A percentile compares a stretch with the other conserved stretches of the same genome.
Evolutionary conservation across 2,888 invertebrate species (phyloP).

Genomic region (Melikaiella ostensackeni): DNA sequence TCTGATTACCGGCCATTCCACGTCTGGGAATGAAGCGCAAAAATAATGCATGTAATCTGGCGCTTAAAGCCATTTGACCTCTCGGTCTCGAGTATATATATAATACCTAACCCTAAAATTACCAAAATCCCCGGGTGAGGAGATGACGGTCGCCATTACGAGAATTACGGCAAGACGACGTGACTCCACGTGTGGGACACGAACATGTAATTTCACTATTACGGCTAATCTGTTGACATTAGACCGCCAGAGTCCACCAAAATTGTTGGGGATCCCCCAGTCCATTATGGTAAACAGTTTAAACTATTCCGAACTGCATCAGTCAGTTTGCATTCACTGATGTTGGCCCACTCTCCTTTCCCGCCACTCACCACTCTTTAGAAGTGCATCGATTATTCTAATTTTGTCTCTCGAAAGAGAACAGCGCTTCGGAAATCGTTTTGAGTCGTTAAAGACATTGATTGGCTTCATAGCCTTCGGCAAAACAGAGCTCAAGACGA

Average conservation of each 20-base stretch:
- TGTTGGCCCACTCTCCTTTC: not conserved
- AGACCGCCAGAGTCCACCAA: constrained; percentile 63
- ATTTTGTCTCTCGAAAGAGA: constrained; percentile 62
- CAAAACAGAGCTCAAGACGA: not conserved
- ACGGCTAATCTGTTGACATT: constrained; percentile 77
- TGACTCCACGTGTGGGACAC: constrained; percentile 64
- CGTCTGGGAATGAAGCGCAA: constrained; percentile 62
- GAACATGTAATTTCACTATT: constrained; percentile 77
- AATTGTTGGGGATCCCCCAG: constrained; percentile 62
- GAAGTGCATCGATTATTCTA: constrained; percentile 66
- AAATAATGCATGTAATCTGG: constrained; percentile 76
- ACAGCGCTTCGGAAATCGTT: constrained; percentile 36
- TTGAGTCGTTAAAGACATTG: constrained; percentile 25
- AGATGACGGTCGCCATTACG: constrained; percentile 60
- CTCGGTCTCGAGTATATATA: constrained; percentile 44
- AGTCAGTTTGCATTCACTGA: constrained; percentile 25
- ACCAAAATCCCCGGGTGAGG: constrained; percentile 67
- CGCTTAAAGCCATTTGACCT: constrained; percentile 70
- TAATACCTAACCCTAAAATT: constrained; percentile 74
- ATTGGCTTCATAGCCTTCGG: constrained; percentile 27
- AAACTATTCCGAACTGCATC: constrained; percentile 62
- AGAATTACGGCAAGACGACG: constrained; percentile 66
- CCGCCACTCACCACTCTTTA: not conserved
- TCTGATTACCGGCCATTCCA: constrained; percentile 66
- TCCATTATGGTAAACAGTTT: constrained; percentile 75